Conservation (phyloP, 2,888 invertebrate species). For the Chromoteleia sp. region DNA sequence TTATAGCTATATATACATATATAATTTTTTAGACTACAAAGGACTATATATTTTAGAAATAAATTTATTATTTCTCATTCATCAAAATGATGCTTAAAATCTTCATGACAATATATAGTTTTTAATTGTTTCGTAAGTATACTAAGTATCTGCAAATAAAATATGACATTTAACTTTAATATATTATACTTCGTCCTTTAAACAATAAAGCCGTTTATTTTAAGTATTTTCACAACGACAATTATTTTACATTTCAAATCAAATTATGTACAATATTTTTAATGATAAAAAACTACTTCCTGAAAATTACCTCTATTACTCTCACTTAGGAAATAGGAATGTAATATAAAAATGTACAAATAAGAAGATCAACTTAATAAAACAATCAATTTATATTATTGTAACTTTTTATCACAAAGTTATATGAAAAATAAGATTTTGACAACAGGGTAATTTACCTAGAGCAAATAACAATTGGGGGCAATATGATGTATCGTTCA, state of each 20-base stretch:
- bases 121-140: slow-evolving; percentile 2
- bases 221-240: not conserved
- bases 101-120: slow-evolving; percentile 48
- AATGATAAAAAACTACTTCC: not conserved
- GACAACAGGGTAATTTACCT: slow-evolving; percentile 54
- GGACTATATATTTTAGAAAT: not conserved
- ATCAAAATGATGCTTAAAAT: slow-evolving; percentile 57
- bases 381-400: slow-evolving; percentile 60
- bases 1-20: not conserved
- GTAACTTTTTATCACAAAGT: slow-evolving; percentile 25
- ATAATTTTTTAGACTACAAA: slow-evolving; percentile 15
- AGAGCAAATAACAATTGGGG: slow-evolving; percentile 18
- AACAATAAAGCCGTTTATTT: not conserved
- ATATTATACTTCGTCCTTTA: too few relatives aligned
- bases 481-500: slow-evolving; percentile 13
- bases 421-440: slow-evolving; percentile 31
- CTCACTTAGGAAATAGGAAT: slow-evolving; percentile 17
- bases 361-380: slow-evolving; percentile 58
- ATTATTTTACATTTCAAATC: not conserved
- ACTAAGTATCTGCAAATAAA: not conserved
- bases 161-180: too few relatives aligned
- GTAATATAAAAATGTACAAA: slow-evolving; percentile 65
- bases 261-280: not conserved
- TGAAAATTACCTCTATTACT: slow-evolving; percentile 6
- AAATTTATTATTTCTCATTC: slow-evolving; percentile 8